A percentile compares a stretch with the other conserved stretches of the same genome.
Conservation (phyloP, 2,888 invertebrate species). For the Branchinecta sandiegonensis region DNA sequence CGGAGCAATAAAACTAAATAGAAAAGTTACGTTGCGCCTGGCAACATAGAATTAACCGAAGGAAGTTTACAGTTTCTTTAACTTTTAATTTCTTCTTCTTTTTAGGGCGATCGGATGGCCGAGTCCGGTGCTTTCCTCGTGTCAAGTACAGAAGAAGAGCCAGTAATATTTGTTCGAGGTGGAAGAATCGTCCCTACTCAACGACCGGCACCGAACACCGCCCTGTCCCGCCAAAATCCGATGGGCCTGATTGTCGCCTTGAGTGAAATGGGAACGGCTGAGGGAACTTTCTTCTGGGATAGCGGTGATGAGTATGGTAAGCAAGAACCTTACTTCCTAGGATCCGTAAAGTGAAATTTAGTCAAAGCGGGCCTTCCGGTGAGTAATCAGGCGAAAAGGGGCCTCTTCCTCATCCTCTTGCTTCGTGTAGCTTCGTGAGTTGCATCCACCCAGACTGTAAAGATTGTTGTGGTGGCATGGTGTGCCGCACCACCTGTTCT, state of each 20-base stretch:
- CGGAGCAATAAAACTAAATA: no score
- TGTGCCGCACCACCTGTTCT: no score
- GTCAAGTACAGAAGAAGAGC: not conserved
- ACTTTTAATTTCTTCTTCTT: not conserved
- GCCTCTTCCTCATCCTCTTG: no score
- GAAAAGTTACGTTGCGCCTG: no score
- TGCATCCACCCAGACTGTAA: no score
- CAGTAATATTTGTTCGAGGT: slow-evolving; percentile 15
- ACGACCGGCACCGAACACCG: slow-evolving; percentile 18
- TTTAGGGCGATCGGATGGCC: not conserved
- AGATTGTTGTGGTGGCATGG: no score
- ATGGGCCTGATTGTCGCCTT: slow-evolving; percentile 50
- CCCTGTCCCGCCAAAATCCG: slow-evolving; percentile 42
- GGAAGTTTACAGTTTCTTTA: no score
- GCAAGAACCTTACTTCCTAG: slow-evolving; percentile 15
- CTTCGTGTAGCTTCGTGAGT: no score
- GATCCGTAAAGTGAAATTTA: no score
- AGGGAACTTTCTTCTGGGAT: slow-evolving; percentile 62
- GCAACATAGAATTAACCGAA: no score
- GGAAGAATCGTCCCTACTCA: slow-evolving; percentile 22
- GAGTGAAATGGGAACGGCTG: slow-evolving; percentile 40
- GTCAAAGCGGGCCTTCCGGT: no score
- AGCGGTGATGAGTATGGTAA: slow-evolving; percentile 58
- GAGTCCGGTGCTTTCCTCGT: not conserved
- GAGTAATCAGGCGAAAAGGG: no score